Conservation (phyloP, 2,888 invertebrate genomes). For the Epinotia demarniana region DNA sequence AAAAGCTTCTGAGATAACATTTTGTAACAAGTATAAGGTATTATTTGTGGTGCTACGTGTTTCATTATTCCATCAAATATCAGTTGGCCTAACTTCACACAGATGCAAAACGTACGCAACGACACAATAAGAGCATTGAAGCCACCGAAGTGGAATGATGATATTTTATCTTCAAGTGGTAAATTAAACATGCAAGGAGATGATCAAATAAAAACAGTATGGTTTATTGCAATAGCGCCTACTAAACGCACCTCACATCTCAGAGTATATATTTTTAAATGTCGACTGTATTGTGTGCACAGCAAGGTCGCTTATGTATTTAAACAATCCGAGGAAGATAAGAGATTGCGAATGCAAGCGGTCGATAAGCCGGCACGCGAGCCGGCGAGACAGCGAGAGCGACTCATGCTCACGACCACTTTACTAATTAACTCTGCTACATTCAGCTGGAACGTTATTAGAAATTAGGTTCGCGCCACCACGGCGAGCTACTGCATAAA, state of each 20-base stretch:
- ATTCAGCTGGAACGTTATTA: slow-evolving; percentile 51
- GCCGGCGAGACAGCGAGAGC: slow-evolving; percentile 61
- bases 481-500: slow-evolving; percentile 39
- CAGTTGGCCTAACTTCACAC: slow-evolving; percentile 19
- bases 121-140: slow-evolving; percentile 31
- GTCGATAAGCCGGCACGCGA: slow-evolving; percentile 55
- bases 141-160: slow-evolving; percentile 30
- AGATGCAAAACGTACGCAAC: slow-evolving; percentile 34
- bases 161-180: slow-evolving; percentile 25
- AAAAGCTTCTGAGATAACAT: slow-evolving; percentile 9
- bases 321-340: slow-evolving; percentile 15
- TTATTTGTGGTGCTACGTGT: slow-evolving; percentile 2
- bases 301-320: slow-evolving; percentile 4
- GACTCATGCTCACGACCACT: slow-evolving; percentile 64
- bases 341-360: slow-evolving; percentile 9
- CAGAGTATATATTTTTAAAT: background rate
- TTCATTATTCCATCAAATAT: slow-evolving; percentile 25
- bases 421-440: slow-evolving; percentile 70
- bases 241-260: slow-evolving; percentile 38
- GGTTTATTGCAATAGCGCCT: slow-evolving; percentile 52
- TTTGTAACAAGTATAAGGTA: slow-evolving; percentile 13
- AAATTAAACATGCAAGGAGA: slow-evolving; percentile 35
- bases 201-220: slow-evolving; percentile 42
- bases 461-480: slow-evolving; percentile 52
- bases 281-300: slow-evolving; percentile 4